Base-by-base conservation (phyloP, 2,113 vertebrate species). In the Amazona vittata region DNA sequence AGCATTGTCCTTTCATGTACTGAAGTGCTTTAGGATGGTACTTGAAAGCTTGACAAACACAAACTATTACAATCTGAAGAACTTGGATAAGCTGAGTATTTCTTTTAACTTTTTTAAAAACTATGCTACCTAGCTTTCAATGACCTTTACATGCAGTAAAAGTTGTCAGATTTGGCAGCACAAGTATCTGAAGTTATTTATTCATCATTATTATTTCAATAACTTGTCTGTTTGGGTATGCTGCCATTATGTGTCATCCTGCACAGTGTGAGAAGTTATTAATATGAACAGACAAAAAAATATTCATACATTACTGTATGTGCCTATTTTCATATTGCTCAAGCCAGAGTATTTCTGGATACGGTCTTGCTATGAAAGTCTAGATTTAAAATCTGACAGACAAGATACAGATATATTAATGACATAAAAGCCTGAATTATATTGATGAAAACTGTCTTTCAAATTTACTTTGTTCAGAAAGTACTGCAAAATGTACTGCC, bases 21-120 rank as follows among this genome's bases (percentile, higher is more conserved):
- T 94, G 64, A 86, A 97, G 88, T 78, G 69, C 68, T 57, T 74
- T 70, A 71, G 52, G 52, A 90, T 49, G 74, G 74, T 55, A 91
- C 94, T 96, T 96, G 70, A 94, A 84, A 94, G 65, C 69, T 85
- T 89, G 67, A 93, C 91, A 94, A 95, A 95, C 68, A 94, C 74
- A 46, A 78, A 86, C n/a, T 76, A 65, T 33, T 93, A 90, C 15
- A 64, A 46, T 28, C 77, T 92, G 52, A 96, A 60, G 49, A 93
- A 87, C 77, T 11, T 73, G 24, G 33, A 93, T 64, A 90, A 96
- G 35, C 53, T 19, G 22, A 93, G 59, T 79, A 86, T 83, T 93
- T 93, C 75, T 90, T 91, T 83, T 43, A 83, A 50, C 64, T 81
- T 90, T 74, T 69, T 81, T 26, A 95, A 81, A 31, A 81, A 60